Evolutionary conservation across 2,888 invertebrate genomes (phyloP).

Genomic region (Philereme vetulata): DNA sequence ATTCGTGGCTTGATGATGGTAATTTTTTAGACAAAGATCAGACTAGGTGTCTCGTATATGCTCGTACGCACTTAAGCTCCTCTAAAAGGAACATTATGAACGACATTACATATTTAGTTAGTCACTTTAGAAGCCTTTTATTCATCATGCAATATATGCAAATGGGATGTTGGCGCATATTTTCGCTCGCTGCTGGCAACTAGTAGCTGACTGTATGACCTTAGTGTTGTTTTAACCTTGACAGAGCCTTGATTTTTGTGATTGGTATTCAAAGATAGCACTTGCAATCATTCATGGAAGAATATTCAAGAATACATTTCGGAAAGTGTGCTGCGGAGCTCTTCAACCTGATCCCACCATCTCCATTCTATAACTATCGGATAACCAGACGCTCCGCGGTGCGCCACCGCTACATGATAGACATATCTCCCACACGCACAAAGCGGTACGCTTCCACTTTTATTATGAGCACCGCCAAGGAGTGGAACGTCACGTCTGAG

Average conservation of each 20-base stretch:
- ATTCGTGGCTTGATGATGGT: conserved; percentile 14
- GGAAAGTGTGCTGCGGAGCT: too few relatives aligned
- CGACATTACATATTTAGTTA: conserved; percentile 15
- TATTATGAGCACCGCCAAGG: too few relatives aligned
- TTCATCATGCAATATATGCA: conserved; percentile 8
- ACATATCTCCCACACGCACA: too few relatives aligned
- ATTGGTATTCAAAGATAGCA: too few relatives aligned
- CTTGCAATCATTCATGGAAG: too few relatives aligned
- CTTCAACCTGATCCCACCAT: too few relatives aligned
- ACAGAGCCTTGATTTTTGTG: background rate
- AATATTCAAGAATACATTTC: too few relatives aligned
- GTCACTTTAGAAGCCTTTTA: conserved; percentile 13
- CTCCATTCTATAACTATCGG: too few relatives aligned
- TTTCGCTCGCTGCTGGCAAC: conserved; percentile 10
- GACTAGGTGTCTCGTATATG: conserved; percentile 5
- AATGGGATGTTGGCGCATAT: conserved; percentile 18
- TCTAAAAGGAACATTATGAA: conserved; percentile 13
- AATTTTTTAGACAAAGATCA: conserved; percentile 24
- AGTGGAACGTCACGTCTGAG: too few relatives aligned
- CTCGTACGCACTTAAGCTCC: conserved; percentile 8
- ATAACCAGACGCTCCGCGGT: too few relatives aligned
- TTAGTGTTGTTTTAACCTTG: conserved; percentile 9
- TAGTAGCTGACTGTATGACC: conserved; percentile 8
- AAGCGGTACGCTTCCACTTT: too few relatives aligned
- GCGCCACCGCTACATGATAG: too few relatives aligned